Evolutionary conservation across 2,888 invertebrate species (phyloP), one percentile per base, ranked within the genome.

Genomic region (Pristionchus entomophagus): DNA sequence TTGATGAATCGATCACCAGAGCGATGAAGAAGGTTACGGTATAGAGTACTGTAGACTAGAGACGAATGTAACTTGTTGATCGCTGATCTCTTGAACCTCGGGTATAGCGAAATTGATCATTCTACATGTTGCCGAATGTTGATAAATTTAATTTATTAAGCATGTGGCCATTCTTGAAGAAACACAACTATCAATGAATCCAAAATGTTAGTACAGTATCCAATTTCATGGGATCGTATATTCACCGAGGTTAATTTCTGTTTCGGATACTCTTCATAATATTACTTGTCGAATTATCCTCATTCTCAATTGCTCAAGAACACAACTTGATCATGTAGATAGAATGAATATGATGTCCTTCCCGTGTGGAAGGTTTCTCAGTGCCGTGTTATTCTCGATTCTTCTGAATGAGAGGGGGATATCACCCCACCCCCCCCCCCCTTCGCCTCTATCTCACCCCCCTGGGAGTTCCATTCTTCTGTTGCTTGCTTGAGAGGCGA

Each of bases 1-100:
- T 83, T 41, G 83, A 83, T 29, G 62, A 83, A 26, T 77, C 77
- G 41, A 41, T 77, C 3, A 41, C 45, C 14, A 19, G 41, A 22
- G 41, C 77, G 77, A 45, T 77, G 41, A 17, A n/a, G n/a, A 77
- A 77, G 17, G 32, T 77, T 41, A 14, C 45, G 26, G 45, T n/a
- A n/a, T 77, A 45, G 77, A 77, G 12, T 77, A 45, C 45, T 26
- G 41, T 73, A 73, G 45, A 22, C 38, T 12, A 65, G 32, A n/a
- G 26, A 26, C 26, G 59, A 12, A 12, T 26, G 29, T 26, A n/a
- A n/a, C n/a, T 59, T 59, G 59, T n/a, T 59, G 26, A 59, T 45
- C 45, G 6, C 14, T 59, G 59, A 59, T 59, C 59, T 59, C 59
- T 59, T 59, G 10, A n/a, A 59, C 22, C 22, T 59, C 59, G 59